Evolutionary conservation across 2,888 invertebrate genomes (phyloP).

Genomic region (Drosophila koepferae): DNA sequence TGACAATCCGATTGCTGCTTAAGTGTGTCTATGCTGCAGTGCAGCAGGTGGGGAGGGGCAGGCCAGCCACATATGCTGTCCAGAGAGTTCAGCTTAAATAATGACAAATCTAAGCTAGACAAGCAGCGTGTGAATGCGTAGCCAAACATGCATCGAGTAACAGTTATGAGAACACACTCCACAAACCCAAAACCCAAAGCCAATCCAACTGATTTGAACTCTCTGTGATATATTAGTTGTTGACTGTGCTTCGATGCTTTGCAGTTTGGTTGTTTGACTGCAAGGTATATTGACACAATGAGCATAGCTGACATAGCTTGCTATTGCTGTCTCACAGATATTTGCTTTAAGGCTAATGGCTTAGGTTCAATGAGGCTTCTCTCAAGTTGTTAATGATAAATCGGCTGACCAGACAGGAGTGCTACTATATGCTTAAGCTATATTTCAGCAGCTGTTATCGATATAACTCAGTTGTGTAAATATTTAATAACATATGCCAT

Average conservation of each 20-base stretch:
- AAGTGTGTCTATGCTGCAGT: background rate
- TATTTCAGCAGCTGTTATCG: background rate
- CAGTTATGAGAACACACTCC: conserved; percentile 20
- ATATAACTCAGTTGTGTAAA: background rate
- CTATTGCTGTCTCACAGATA: background rate
- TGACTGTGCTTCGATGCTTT: conserved; percentile 3
- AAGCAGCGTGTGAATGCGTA: conserved; percentile 76
- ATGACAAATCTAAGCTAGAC: conserved; percentile 62
- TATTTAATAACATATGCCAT: background rate
- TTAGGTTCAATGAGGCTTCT: background rate
- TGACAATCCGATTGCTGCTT: conserved; percentile 64
- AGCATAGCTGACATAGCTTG: background rate
- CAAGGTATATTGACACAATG: conserved; percentile 1
- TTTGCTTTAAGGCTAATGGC: background rate
- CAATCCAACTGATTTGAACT: conserved; percentile 15
- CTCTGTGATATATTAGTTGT: conserved; percentile 15
- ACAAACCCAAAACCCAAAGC: background rate
- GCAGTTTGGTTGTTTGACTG: background rate
- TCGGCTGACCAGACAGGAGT: background rate
- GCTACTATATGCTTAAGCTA: background rate
- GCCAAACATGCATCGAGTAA: conserved; percentile 40
- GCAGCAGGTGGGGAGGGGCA: background rate
- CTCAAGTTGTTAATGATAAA: background rate
- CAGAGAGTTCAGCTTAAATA: conserved; percentile 53
- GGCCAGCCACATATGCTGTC: background rate